These are phyloP conservation scores for Lepus oiostolus DNA, from an alignment of 2,797 vertebrate species.

Conservation along the genomic window DNA sequence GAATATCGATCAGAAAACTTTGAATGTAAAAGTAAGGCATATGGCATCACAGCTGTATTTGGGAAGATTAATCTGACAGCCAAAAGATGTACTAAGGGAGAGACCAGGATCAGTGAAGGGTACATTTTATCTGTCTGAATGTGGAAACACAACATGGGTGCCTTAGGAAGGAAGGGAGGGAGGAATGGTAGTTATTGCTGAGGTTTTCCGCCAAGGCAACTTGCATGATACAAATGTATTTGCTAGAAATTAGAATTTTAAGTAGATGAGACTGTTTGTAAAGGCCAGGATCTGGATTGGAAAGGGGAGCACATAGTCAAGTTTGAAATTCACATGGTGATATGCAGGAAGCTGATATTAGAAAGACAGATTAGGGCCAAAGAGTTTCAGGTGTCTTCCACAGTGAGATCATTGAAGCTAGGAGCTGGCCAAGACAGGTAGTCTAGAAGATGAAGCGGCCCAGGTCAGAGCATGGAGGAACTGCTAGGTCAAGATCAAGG, in stretches of 20 bases:
- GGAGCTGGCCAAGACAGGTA: not conserved
- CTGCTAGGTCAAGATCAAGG: not conserved
- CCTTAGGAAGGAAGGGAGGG: slow-evolving; percentile 18
- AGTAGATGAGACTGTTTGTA: not conserved
- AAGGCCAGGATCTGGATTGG: not conserved
- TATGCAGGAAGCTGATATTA: not conserved
- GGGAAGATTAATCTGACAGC: slow-evolving; percentile 62
- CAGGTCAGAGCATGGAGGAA: not conserved
- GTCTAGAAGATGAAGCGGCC: not conserved
- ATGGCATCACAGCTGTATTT: not conserved
- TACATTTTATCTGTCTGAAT: not conserved
- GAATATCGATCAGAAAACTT: slow-evolving; percentile 19
- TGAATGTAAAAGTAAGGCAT: slow-evolving; percentile 51
- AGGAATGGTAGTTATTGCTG: slow-evolving; percentile 14
- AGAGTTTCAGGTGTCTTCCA: not conserved
- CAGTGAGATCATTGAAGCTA: not conserved
- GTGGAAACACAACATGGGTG: not conserved
- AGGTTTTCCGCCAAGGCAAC: not conserved
- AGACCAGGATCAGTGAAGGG: not conserved
- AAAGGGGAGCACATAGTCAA: not conserved
- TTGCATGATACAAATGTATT: not conserved
- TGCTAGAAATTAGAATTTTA: slow-evolving; percentile 56
- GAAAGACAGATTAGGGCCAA: not conserved
- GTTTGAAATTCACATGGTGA: not conserved
- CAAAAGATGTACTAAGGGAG: not conserved